phyloP scores from a whole-genome alignment of 1,140 invertebrate genomes.

The Branchinecta lynchi region DNA sequence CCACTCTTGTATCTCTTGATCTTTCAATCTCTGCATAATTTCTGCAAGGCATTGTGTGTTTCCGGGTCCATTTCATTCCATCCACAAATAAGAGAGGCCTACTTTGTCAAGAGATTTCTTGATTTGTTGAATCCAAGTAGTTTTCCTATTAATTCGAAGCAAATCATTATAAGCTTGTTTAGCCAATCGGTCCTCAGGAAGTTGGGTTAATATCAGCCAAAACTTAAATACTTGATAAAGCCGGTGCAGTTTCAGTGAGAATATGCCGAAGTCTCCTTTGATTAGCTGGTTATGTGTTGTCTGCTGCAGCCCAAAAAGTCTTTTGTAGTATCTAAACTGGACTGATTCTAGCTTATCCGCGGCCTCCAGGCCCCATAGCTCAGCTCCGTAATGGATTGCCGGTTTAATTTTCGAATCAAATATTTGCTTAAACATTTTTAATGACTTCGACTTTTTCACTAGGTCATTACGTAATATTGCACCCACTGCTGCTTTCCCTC shows the following conservation, averaged over 20 bases:
- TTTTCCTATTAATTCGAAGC: conserved; percentile 5
- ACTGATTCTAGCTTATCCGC: conserved; percentile 8
- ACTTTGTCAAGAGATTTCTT: conserved; percentile 2
- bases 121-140: conserved; percentile 10
- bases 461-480: conserved; percentile 11
- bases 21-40: conserved; percentile 11
- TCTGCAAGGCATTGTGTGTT: conserved; percentile 6
- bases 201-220: conserved; percentile 11
- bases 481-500: conserved; percentile 4
- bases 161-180: conserved; percentile 12
- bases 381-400: conserved; percentile 3
- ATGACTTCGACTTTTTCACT: conserved; percentile 11
- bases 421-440: conserved; percentile 11
- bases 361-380: conserved; percentile 3
- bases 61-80: neutral
- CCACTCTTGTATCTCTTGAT: conserved; percentile 7
- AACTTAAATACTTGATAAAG: conserved; percentile 7
- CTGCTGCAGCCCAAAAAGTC: conserved; percentile 2
- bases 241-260: conserved; percentile 9
- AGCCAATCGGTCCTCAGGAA: conserved; percentile 11
- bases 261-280: conserved; percentile 5
- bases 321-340: conserved; percentile 11
- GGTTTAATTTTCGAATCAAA: conserved; percentile 12
- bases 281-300: conserved; percentile 11
- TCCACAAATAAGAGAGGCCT: conserved; percentile 4